Evolutionary conservation across 2,888 invertebrate genomes (phyloP).

Genomic region (Neocrepidodera transversa): DNA sequence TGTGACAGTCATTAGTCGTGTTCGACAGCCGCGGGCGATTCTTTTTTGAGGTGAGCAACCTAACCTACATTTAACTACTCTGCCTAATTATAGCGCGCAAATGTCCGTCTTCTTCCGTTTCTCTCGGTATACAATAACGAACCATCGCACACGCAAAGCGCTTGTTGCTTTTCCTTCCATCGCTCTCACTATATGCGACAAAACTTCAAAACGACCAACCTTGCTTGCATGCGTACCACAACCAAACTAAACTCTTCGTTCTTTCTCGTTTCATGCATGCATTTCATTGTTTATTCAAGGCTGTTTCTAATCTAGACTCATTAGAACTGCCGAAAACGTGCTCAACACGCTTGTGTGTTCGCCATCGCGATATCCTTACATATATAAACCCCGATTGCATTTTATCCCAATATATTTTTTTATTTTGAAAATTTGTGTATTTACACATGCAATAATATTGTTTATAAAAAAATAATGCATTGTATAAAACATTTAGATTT

Average conservation of each 20-base stretch:
- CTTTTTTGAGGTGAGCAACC: conserved; percentile 57
- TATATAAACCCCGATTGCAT: no score
- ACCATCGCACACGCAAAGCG: no score
- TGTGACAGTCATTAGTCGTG: conserved; percentile 62
- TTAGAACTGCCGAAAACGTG: background rate
- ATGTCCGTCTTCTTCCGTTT: conserved; percentile 38
- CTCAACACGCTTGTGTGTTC: background rate
- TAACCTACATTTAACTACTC: conserved; percentile 52
- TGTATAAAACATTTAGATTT: no score
- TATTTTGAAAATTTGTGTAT: no score
- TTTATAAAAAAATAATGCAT: no score
- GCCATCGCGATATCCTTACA: no score
- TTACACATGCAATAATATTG: no score
- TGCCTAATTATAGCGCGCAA: conserved; percentile 52
- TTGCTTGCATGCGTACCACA: conserved; percentile 39
- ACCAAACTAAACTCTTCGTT: conserved; percentile 32
- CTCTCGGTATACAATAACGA: no score
- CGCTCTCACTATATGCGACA: conserved; percentile 29
- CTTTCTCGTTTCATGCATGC: conserved; percentile 42
- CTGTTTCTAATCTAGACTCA: background rate
- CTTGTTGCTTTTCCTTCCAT: conserved; percentile 50
- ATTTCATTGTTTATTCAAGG: conserved; percentile 44
- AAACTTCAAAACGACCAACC: conserved; percentile 18
- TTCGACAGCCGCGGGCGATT: conserved; percentile 59
- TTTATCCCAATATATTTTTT: no score